Evolutionary conservation across 2,797 vertebrate species (phyloP), one percentile per base, ranked within the genome.

Genomic region (Dryobates pubescens): DNA sequence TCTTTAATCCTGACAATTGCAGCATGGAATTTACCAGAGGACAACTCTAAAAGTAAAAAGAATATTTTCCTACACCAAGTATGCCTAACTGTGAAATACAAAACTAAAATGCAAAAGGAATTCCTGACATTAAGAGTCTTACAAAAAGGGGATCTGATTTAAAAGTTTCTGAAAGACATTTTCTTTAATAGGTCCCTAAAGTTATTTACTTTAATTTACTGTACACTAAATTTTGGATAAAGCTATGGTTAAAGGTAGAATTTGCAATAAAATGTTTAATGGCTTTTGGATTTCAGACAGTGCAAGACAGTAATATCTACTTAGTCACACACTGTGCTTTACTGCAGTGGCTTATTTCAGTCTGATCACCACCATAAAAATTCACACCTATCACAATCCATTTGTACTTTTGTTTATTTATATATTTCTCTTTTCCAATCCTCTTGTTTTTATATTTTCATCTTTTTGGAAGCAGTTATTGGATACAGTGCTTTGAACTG

Each of bases 331-430:
- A 36, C 6, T 30, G 6, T 45, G 13, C 26, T 76, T 86, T 89
- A 64, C 41, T 72, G 86, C 45, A 84, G 59, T 72, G 30, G 3
- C 17, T 89, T 63, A 36, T 70, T 95, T 92, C 67, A 86, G 20
- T 78, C 56, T 61, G 57, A 85, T 58, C 20, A 70, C 12, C 54
- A 72, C 26, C 29, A 63, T 69, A 76, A 89, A 90, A 83, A 73
- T 70, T 90, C 49, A 70, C 32, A 81, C 71, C 26, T 24, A 5
- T 78, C 64, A 61, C 36, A 69, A 79, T 47, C 18, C 71, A 45
- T 82, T 86, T 86, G 32, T 90, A 30, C 5, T 32, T 88, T 87
- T 88, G 32, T 83, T 94, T 96, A 63, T 65, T 72, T 69, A 78
- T 67, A 51, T 67, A 32, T 89, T 89, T 63, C 10, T 78, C 24